Percentiles rank a stretch among this genome's conserved stretches.
phyloP scores from a whole-genome alignment of 2,888 invertebrate genomes.

The Drosophila mercatorum region DNA sequence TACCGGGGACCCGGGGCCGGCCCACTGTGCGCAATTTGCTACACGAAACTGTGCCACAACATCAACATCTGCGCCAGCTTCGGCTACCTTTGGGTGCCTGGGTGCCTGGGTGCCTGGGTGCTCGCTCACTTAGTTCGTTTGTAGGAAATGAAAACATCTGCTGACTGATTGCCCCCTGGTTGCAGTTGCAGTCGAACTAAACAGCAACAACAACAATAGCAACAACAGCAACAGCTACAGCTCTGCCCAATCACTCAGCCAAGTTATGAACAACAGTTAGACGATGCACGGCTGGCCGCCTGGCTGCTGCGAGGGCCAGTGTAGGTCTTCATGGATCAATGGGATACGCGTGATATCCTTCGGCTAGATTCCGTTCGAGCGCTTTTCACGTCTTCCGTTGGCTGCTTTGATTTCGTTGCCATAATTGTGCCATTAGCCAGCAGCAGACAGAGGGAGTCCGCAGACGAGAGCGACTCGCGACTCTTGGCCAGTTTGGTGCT shows the following conservation, averaged over 20 bases:
- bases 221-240: background rate
- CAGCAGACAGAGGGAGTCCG: slow-evolving; percentile 33
- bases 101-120: slow-evolving; percentile 24
- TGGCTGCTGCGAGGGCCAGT: slow-evolving; percentile 45
- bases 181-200: slow-evolving; percentile 37
- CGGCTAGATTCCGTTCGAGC: slow-evolving; percentile 78
- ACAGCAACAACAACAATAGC: slow-evolving; percentile 6
- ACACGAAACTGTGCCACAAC: slow-evolving; percentile 76
- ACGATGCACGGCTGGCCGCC: slow-evolving; percentile 28
- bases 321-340: slow-evolving; percentile 84
- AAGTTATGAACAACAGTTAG: slow-evolving; percentile 80
- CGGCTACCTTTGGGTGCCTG: slow-evolving; percentile 59
- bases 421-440: slow-evolving; percentile 78
- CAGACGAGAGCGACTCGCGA: slow-evolving; percentile 3
- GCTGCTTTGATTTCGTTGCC: slow-evolving; percentile 71
- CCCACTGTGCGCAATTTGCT: slow-evolving; percentile 77
- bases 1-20: slow-evolving; percentile 63
- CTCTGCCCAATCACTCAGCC: slow-evolving; percentile 74
- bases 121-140: slow-evolving; percentile 54
- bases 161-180: slow-evolving; percentile 80
- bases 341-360: slow-evolving; percentile 85
- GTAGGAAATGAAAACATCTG: slow-evolving; percentile 81
- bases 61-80: slow-evolving; percentile 66
- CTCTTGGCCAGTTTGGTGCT: slow-evolving; percentile 29
- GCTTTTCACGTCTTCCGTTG: slow-evolving; percentile 77